Evolutionary conservation across 2,113 vertebrate genomes (phyloP).

Genomic region (Leptodactylus fuscus): DNA sequence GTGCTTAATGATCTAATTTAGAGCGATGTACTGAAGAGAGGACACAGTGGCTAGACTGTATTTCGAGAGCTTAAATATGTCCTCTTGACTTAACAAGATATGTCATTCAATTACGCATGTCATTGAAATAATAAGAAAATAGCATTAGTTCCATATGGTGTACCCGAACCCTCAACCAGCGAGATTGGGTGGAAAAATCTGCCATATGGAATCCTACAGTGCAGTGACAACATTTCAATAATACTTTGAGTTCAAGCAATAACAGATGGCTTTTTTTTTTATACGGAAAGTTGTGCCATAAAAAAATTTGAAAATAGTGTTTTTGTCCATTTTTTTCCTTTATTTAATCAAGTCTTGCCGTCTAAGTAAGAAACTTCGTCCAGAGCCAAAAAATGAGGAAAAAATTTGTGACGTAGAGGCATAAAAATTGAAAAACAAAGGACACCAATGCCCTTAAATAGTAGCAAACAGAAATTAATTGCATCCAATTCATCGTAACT

Average conservation of each 20-base stretch:
- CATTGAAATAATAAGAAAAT: slow-evolving; percentile 45
- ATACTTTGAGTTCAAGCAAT: slow-evolving; percentile 58
- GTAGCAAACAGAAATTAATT: no score
- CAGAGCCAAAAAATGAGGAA: no score
- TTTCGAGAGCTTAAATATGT: slow-evolving; percentile 26
- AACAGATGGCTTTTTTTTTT: slow-evolving; percentile 63
- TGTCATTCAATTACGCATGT: not conserved
- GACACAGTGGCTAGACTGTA: slow-evolving; percentile 8
- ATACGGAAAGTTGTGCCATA: slow-evolving; percentile 55
- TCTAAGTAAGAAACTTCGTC: no score
- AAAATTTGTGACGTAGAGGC: no score
- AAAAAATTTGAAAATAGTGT: not conserved
- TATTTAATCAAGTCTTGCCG: slow-evolving; percentile 56
- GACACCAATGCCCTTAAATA: no score
- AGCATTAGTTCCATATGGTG: slow-evolving; percentile 41
- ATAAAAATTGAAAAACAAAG: no score
- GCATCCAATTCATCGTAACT: no score
- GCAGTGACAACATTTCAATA: slow-evolving; percentile 39
- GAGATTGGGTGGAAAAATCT: slow-evolving; percentile 56
- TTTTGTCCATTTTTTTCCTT: not conserved
- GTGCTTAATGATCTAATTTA: slow-evolving; percentile 15
- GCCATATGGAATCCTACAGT: slow-evolving; percentile 59
- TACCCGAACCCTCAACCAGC: slow-evolving; percentile 9
- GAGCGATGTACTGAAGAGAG: not conserved
- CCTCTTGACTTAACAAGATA: slow-evolving; percentile 17